These are phyloP conservation scores for Heteromyza rotundicornis DNA, from an alignment of 2,888 invertebrate species.

Conservation along the genomic window DNA sequence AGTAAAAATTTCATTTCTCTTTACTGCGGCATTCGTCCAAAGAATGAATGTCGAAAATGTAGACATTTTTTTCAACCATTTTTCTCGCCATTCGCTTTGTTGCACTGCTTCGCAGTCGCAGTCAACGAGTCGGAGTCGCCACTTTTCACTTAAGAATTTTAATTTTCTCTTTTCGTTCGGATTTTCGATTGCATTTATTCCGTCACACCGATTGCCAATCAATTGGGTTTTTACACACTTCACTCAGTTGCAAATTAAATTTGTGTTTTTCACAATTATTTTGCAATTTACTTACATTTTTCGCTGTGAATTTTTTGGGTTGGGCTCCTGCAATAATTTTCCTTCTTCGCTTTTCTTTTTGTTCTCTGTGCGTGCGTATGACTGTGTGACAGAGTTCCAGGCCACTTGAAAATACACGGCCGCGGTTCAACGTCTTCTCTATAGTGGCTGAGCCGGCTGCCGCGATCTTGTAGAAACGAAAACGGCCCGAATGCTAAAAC, in stretches of 20 bases:
- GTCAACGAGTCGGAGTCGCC: constrained; percentile 32
- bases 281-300: constrained; percentile 40
- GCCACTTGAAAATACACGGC: no score
- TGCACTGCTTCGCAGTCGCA: background rate
- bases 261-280: constrained; percentile 12
- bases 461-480: no score
- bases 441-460: no score
- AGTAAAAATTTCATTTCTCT: no score
- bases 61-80: constrained; percentile 19
- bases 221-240: background rate
- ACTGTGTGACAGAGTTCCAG: no score
- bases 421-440: no score
- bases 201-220: background rate
- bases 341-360: no score
- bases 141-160: constrained; percentile 54
- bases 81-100: constrained; percentile 20
- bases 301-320: constrained; percentile 43
- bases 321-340: constrained; percentile 40
- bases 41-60: constrained; percentile 9
- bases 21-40: background rate
- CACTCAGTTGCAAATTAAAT: constrained; percentile 9
- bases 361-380: no score
- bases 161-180: constrained; percentile 32
- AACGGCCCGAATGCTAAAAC: no score
- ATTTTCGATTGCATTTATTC: background rate